A percentile compares a stretch with the other conserved stretches of the same genome.
phyloP scores from a whole-genome alignment of 1,140 invertebrate genomes.

The Drosophila repleta region DNA sequence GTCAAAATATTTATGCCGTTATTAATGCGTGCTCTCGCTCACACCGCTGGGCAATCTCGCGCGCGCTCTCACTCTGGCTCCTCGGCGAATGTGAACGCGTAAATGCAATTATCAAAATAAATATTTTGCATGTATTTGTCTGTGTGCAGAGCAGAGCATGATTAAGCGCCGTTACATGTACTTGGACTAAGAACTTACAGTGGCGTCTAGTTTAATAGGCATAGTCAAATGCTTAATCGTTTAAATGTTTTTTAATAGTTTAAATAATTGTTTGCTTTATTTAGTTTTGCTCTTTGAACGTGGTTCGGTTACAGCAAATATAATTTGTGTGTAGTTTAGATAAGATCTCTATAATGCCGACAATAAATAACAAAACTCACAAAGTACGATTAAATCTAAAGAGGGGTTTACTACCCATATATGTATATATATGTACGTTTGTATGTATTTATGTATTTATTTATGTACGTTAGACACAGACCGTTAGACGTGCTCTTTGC shows the following conservation, averaged over 20 bases:
- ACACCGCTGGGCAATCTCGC: background rate
- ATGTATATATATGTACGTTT: slow-evolving; percentile 28
- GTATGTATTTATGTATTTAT: slow-evolving; percentile 13
- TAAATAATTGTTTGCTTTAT: slow-evolving; percentile 75
- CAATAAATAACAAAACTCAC: slow-evolving; percentile 82
- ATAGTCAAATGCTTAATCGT: no score
- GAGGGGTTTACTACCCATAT: slow-evolving; percentile 49
- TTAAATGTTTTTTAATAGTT: background rate
- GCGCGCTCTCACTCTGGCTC: background rate
- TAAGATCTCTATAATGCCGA: slow-evolving; percentile 74
- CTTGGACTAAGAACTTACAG: background rate
- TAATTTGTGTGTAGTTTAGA: slow-evolving; percentile 76
- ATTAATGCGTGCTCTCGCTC: background rate
- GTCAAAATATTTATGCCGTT: slow-evolving; percentile 13
- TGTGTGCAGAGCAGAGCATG: slow-evolving; percentile 1
- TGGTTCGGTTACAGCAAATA: slow-evolving; percentile 74
- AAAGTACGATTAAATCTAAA: slow-evolving; percentile 74
- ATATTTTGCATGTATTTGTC: background rate
- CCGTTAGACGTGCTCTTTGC: slow-evolving; percentile 60
- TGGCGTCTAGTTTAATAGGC: background rate
- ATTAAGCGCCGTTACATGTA: slow-evolving; percentile 6
- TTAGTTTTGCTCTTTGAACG: slow-evolving; percentile 74
- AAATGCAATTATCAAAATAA: slow-evolving; percentile 7
- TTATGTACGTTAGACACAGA: slow-evolving; percentile 37
- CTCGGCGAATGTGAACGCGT: background rate